phyloP scores from a whole-genome alignment of 2,888 invertebrate genomes.

The Meteorus cinctellus region DNA sequence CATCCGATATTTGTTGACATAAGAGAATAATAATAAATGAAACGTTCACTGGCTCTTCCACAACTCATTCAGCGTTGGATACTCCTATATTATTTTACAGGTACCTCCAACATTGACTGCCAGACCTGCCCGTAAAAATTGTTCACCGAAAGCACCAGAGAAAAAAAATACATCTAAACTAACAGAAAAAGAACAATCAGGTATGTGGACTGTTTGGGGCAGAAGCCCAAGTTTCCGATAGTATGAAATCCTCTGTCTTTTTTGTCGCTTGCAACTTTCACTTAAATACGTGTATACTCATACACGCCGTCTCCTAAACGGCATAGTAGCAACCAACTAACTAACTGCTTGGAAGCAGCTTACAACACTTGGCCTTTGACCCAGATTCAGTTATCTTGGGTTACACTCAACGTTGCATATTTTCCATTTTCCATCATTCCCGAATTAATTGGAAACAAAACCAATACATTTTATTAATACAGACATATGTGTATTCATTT shows the following conservation, averaged over 20 bases:
- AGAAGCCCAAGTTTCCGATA: background rate
- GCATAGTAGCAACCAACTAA: conserved; percentile 27
- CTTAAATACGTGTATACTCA: conserved; percentile 40
- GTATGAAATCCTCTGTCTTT: conserved; percentile 8
- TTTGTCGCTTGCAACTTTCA: conserved; percentile 39
- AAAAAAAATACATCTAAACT: conserved; percentile 68
- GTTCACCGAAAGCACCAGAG: conserved; percentile 79
- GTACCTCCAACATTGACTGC: conserved; percentile 76
- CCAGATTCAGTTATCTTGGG: conserved; percentile 52
- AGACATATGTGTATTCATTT: conserved; percentile 20
- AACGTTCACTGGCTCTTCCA: background rate
- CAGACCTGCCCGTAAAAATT: conserved; percentile 78
- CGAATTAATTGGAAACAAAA: conserved; percentile 39
- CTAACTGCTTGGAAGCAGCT: conserved; percentile 19
- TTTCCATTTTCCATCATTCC: conserved; percentile 23
- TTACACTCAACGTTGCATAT: conserved; percentile 43
- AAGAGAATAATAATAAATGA: background rate
- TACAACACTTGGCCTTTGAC: conserved; percentile 41
- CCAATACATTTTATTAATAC: conserved; percentile 33
- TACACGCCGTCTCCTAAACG: background rate
- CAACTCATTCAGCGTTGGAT: no score
- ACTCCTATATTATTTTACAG: conserved; percentile 63
- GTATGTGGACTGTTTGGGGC: conserved; percentile 55
- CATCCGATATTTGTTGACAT: background rate
- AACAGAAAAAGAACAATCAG: conserved; percentile 68